Evolutionary conservation across 1,140 invertebrate genomes (phyloP).

Genomic region (Anastrepha obliqua): DNA sequence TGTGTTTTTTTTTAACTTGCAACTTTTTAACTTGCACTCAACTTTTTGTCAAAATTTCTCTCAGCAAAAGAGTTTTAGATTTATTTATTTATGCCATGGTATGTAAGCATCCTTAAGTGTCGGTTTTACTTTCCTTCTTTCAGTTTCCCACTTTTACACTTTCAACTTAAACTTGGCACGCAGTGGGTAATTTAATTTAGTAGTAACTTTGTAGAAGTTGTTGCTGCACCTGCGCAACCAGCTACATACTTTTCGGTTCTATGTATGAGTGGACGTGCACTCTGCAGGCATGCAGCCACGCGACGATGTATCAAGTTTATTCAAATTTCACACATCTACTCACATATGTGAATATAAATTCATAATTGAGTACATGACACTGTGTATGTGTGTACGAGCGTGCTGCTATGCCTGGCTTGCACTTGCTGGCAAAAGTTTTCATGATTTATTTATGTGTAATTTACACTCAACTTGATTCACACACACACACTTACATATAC

Average conservation of each 20-base stretch:
- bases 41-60: no score
- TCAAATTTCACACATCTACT: not conserved
- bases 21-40: no score
- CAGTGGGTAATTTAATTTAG: not conserved
- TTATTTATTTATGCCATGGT: no score
- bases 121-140: no score
- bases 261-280: not conserved
- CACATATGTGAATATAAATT: not conserved
- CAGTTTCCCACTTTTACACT: not conserved
- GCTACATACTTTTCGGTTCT: not conserved
- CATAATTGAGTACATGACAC: not conserved
- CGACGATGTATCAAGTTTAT: not conserved
- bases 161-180: not conserved
- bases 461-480: conserved; percentile 44
- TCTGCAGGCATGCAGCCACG: not conserved
- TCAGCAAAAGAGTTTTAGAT: no score
- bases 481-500: not conserved
- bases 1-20: no score
- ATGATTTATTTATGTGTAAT: conserved; percentile 50
- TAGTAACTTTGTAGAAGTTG: not conserved
- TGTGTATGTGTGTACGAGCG: not conserved
- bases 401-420: not conserved
- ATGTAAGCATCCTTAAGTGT: no score
- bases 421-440: conserved; percentile 27
- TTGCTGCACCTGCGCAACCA: not conserved